A percentile compares a stretch with the other conserved stretches of the same genome.
phyloP scores from a whole-genome alignment of 2,888 invertebrate genomes.

The Slavum lentiscoides region DNA sequence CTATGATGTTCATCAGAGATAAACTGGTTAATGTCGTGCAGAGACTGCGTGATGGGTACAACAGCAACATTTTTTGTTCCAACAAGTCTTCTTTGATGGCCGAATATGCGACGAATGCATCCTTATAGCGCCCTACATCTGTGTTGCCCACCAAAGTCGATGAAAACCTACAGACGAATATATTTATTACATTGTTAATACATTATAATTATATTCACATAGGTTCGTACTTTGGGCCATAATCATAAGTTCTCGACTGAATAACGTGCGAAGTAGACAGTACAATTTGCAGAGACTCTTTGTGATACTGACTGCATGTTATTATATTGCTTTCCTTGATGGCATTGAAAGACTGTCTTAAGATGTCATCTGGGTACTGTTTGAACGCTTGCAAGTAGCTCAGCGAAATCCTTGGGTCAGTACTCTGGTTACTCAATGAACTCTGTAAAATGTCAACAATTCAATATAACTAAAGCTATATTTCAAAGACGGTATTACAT shows the following conservation, averaged over 20 bases:
- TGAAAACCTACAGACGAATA: not conserved
- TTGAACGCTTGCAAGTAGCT: constrained; percentile 74
- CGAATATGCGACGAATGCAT: constrained; percentile 22
- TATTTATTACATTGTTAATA: not conserved
- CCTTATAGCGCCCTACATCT: constrained; percentile 9
- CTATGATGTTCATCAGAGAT: constrained; percentile 7
- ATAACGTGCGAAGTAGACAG: constrained; percentile 38
- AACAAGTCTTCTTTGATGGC: constrained; percentile 27
- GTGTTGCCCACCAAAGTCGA: constrained; percentile 13
- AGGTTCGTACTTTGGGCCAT: constrained; percentile 27
- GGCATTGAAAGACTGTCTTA: constrained; percentile 58
- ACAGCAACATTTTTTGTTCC: constrained; percentile 4
- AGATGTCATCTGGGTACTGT: constrained; percentile 69
- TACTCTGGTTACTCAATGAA: constrained; percentile 66
- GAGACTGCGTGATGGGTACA: constrained; percentile 9
- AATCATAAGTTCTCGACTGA: constrained; percentile 47
- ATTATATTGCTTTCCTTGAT: constrained; percentile 31
- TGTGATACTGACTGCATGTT: constrained; percentile 49
- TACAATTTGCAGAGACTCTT: constrained; percentile 41
- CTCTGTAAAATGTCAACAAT: constrained; percentile 63
- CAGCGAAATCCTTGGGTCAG: constrained; percentile 68
- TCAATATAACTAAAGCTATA: not conserved
- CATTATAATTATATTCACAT: not conserved
- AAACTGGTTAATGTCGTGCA: constrained; percentile 33
- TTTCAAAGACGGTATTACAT: not conserved